Evolutionary conservation across 1,140 invertebrate species (phyloP).

Genomic region (Trinorchestia longiramus): DNA sequence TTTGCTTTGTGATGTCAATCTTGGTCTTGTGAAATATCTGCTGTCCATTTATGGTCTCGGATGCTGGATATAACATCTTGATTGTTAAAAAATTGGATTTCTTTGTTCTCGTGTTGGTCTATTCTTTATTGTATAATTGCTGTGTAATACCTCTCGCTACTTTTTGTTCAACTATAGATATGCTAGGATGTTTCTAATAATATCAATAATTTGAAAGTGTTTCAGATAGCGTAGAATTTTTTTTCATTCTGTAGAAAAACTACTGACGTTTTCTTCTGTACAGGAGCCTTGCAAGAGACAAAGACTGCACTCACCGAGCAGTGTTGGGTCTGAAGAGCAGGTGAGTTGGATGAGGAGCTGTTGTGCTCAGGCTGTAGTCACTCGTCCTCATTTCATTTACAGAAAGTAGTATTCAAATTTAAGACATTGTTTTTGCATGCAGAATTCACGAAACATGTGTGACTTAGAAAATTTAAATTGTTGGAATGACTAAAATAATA

Average conservation of each 20-base stretch:
- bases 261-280: neutral
- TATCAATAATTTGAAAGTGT: neutral
- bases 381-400: neutral
- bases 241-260: neutral
- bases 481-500: no score
- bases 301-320: constrained; percentile 15
- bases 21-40: neutral
- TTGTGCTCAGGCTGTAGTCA: neutral
- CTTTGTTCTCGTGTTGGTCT: neutral
- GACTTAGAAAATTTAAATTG: no score
- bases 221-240: neutral
- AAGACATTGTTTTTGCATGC: neutral
- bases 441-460: neutral
- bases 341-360: neutral
- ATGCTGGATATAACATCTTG: neutral
- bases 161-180: neutral
- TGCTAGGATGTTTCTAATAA: neutral
- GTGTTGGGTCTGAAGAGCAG: neutral
- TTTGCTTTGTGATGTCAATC: neutral
- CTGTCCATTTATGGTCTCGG: neutral
- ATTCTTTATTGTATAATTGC: neutral
- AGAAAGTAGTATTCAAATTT: neutral
- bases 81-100: neutral
- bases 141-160: neutral
- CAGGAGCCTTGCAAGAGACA: constrained; percentile 23